Evolutionary conservation across 2,888 invertebrate species (phyloP).

Genomic region (Crepidodera aurea): DNA sequence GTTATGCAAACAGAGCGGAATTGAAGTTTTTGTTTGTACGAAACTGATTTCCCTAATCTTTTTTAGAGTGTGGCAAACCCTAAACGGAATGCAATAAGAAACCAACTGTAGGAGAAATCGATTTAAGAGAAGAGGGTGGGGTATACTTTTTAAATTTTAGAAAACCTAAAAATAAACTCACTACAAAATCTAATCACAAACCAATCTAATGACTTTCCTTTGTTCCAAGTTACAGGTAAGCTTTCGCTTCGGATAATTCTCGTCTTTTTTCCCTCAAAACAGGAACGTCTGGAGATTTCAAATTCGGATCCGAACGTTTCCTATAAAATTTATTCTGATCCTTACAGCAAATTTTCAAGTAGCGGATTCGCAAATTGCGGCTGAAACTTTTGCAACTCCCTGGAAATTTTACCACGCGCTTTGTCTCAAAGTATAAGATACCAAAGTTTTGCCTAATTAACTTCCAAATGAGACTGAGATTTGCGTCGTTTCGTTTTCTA

Average conservation of each 20-base stretch:
- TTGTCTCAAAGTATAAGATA: slow-evolving; percentile 54
- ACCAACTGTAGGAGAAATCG: too few relatives aligned
- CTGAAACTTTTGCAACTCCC: slow-evolving; percentile 54
- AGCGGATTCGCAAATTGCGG: slow-evolving; percentile 56
- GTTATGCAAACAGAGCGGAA: slow-evolving; percentile 22
- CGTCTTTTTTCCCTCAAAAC: background rate
- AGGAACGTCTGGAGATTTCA: slow-evolving; percentile 22
- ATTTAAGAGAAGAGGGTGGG: too few relatives aligned
- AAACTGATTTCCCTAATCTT: slow-evolving; percentile 16
- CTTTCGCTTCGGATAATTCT: background rate
- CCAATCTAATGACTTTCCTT: slow-evolving; percentile 13
- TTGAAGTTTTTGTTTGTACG: slow-evolving; percentile 15
- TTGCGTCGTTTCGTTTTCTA: slow-evolving; percentile 42
- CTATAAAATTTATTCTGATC: slow-evolving; percentile 56
- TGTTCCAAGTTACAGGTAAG: slow-evolving; percentile 7
- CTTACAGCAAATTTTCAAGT: slow-evolving; percentile 58
- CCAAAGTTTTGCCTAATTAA: slow-evolving; percentile 59
- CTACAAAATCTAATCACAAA: slow-evolving; percentile 3
- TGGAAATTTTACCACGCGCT: slow-evolving; percentile 55
- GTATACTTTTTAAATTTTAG: too few relatives aligned
- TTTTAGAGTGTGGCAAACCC: slow-evolving; percentile 14
- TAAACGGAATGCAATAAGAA: too few relatives aligned
- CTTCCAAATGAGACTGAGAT: slow-evolving; percentile 56
- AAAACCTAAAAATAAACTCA: too few relatives aligned
- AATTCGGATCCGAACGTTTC: slow-evolving; percentile 36